Base-by-base conservation (phyloP, 2,113 vertebrate genomes). In the Periophthalmus modestus region DNA sequence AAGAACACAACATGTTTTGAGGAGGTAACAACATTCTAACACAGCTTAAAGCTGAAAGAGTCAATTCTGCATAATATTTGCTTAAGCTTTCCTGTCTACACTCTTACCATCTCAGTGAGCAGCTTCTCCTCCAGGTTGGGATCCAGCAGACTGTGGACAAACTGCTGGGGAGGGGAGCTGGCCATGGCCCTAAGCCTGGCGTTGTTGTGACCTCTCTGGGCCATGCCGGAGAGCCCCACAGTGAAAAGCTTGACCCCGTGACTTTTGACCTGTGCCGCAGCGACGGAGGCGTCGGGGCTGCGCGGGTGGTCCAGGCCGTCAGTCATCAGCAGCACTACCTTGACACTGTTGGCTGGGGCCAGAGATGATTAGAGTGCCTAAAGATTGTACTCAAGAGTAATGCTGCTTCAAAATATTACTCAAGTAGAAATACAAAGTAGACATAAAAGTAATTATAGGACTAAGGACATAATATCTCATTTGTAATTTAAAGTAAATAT, bases 281-380 rank as follows among this genome's bases (percentile, higher is more conserved):
- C 91, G 0, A 78, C 73, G 19, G 92, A 83, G 69, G 95, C 84
- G 66, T 94, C 81, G 14, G 96, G 96, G 80, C 86, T 96, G 48
- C 95, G 94, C 0, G 97, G 96, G 73, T 97, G 95, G 78, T 97
- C 95, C 0, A 92, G 86, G 33, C 95, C 96, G 57, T 98, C 95
- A 0, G 95, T 96, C 95, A 96, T 94, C 74, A 98, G 87, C 87
- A 97, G 87, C 11, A 79, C 92, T 7, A 96, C 93, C 81, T 95
- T 92, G 1, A 92, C 82, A 18, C 90, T 90, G 61, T 86, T 83
- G 28, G 81, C 6, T 2, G 39, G 39, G 39, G 39, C 6, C 39
- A 43, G 39, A 43, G 39, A 9, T 10, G 39, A 43, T 7, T 43
- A 10, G 7, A 10, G 39, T 43, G 10, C 7, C 7, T 10, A 43